Evolutionary conservation across 1,140 invertebrate species (phyloP).

Genomic region (Micrasema minimum): DNA sequence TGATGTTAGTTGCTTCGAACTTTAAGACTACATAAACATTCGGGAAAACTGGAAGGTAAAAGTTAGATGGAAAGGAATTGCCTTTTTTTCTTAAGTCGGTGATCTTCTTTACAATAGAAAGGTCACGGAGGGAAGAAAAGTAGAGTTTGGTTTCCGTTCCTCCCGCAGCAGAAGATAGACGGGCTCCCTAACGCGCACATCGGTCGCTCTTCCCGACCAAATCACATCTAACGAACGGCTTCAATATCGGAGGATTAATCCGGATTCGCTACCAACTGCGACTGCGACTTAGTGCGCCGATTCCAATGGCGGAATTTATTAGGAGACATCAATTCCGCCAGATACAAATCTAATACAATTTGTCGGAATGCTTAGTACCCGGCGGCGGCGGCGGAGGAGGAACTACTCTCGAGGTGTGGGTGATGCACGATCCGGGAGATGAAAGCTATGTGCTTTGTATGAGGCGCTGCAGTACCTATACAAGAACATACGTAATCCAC

Average conservation of each 20-base stretch:
- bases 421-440: background rate
- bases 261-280: constrained; percentile 25
- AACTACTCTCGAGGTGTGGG: constrained; percentile 1
- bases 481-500: background rate
- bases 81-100: no score
- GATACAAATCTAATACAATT: constrained; percentile 51
- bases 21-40: no score
- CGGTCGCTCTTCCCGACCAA: constrained; percentile 11
- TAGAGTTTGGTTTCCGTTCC: background rate
- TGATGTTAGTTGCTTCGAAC: no score
- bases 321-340: constrained; percentile 45
- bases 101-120: no score
- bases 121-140: background rate
- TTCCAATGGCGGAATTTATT: constrained; percentile 42
- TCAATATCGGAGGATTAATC: constrained; percentile 30
- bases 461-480: background rate
- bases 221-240: constrained; percentile 20
- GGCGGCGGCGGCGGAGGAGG: background rate
- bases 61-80: no score
- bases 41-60: no score
- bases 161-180: constrained; percentile 19
- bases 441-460: no score
- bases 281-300: constrained; percentile 27
- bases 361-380: constrained; percentile 26
- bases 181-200: constrained; percentile 8